phyloP scores from a whole-genome alignment of 2,888 invertebrate genomes.

The Lasius platythorax region DNA sequence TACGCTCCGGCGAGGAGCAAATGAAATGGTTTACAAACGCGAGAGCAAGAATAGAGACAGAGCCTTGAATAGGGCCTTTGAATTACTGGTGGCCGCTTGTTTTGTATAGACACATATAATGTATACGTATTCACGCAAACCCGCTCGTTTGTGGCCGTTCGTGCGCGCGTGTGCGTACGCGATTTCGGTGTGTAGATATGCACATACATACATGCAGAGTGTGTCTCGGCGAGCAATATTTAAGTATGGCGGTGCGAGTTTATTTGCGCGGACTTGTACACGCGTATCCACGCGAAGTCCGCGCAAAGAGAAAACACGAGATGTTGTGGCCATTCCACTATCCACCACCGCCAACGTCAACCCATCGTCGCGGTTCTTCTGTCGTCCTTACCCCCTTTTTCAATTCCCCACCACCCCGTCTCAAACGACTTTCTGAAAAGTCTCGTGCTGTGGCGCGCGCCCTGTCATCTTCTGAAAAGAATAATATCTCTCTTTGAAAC shows the following conservation, averaged over 20 bases:
- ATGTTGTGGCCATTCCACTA: constrained; percentile 67
- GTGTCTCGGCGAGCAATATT: constrained; percentile 73
- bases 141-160: constrained; percentile 46
- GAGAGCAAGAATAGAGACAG: constrained; percentile 81
- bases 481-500: constrained; percentile 82
- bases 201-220: constrained; percentile 48
- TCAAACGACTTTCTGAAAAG: constrained; percentile 69
- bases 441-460: constrained; percentile 68
- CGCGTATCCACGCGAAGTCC: constrained; percentile 69
- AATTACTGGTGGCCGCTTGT: constrained; percentile 81
- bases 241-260: constrained; percentile 63
- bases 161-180: constrained; percentile 41
- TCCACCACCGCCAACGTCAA: constrained; percentile 48
- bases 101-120: constrained; percentile 79
- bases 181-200: constrained; percentile 62
- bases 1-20: constrained; percentile 72
- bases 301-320: constrained; percentile 67
- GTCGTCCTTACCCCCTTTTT: constrained; percentile 52
- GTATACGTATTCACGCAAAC: constrained; percentile 71
- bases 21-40: constrained; percentile 81
- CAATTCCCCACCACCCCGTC: constrained; percentile 29
- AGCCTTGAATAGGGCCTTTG: constrained; percentile 83
- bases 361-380: constrained; percentile 58
- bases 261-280: constrained; percentile 66
- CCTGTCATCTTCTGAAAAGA: constrained; percentile 80